phyloP scores from a whole-genome alignment of 2,797 vertebrate species.

The Chaetophractus vellerosus region DNA sequence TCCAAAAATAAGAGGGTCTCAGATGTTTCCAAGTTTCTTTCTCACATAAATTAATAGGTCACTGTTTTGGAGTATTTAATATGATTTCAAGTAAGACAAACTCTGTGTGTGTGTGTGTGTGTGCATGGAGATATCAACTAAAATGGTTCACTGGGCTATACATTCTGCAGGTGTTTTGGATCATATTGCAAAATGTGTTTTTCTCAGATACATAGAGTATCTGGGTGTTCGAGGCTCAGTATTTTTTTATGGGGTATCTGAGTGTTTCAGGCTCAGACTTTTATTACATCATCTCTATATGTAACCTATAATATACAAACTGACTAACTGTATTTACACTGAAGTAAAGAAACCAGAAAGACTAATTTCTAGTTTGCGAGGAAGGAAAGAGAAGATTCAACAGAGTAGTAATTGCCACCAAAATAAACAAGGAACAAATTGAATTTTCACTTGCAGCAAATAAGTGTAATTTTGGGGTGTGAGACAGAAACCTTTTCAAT shows the following conservation, averaged over 20 bases:
- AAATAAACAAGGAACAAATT: conserved; percentile 74
- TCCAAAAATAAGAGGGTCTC: conserved; percentile 50
- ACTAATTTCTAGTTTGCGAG: conserved; percentile 66
- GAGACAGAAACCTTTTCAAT: conserved; percentile 84
- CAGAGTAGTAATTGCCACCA: conserved; percentile 64
- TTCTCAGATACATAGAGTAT: neutral
- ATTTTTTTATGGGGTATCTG: neutral
- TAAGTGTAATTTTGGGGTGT: conserved; percentile 83
- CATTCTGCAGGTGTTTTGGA: neutral
- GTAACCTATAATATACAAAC: conserved; percentile 49
- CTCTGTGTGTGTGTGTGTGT: neutral
- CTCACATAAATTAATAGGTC: conserved; percentile 63
- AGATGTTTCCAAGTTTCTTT: conserved; percentile 71
- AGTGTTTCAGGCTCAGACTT: neutral
- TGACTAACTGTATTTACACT: conserved; percentile 45
- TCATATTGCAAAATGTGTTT: neutral
- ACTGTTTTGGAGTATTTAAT: conserved; percentile 45
- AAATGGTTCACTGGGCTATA: conserved; percentile 29
- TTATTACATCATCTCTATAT: conserved; percentile 49
- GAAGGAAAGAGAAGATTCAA: conserved; percentile 37
- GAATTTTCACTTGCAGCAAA: conserved; percentile 75
- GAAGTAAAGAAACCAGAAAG: conserved; percentile 64
- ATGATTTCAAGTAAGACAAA: conserved; percentile 62
- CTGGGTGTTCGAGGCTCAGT: neutral
- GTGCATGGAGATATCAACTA: neutral